Base-by-base conservation (phyloP, 2,888 invertebrate genomes). In the Acrobasis suavella region DNA sequence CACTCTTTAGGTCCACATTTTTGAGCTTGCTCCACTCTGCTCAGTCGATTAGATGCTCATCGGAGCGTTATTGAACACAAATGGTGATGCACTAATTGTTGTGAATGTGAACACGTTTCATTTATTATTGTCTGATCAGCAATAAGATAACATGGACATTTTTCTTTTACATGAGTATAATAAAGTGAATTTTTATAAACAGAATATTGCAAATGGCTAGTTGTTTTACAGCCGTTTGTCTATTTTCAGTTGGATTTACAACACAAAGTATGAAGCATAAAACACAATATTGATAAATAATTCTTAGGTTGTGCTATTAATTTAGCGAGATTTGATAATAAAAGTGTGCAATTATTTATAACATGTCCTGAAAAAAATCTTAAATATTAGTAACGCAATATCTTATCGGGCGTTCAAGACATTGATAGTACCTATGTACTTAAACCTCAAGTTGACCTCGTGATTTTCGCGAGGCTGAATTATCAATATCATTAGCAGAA, bases 31-130 rank as follows among this genome's bases (percentile, higher is more conserved):
- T 39, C 55, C 15, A 55, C 39, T 15, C 9, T 15, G 1, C 39
- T 39, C 55, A n/a, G 37, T 38, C 16, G 55, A 55, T 55, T 55
- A 39, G 39, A 9, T 39, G 16, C 55, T 16, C 38, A 55, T 16
- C 55, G 16, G 39, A 55, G 55, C 55, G 55, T 39, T 39, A 55
- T n/a, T 16, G 15, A 55, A 39, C 55, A 55, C 39, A 9, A 55
- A 55, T 54, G 54, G 15, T 15, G 38, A 38, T 54, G 32, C 38
- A 38, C 38, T 55, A 15, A 16, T 16, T 55, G 32, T 32, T 32
- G 32, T 32, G 32, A 32, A 32, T 32, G 16, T 55, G 10, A 16
- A 39, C 39, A 52, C 9, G 46, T 46, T 46, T 46, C 6, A 46
- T 46, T 46, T 12, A 46, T 14, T 46, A n/a, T n/a, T 46, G 46